Evolutionary conservation across 2,888 invertebrate genomes (phyloP).

Genomic region (Aquatica leii): DNA sequence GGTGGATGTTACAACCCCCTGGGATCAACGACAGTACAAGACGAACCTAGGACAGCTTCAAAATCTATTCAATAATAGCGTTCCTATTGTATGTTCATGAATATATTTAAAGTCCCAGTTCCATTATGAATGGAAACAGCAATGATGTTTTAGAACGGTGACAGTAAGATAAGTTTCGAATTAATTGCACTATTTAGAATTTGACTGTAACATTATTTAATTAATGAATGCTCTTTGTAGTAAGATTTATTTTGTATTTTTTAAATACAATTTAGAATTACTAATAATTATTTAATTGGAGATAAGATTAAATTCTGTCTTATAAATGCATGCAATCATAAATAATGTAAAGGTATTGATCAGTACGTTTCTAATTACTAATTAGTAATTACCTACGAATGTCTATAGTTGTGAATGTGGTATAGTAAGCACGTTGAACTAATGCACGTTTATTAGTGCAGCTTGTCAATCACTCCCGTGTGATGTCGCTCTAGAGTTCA

Average conservation of each 20-base stretch:
- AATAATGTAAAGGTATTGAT: conserved; percentile 17
- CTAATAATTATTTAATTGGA: no score
- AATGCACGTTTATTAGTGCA: conserved; percentile 53
- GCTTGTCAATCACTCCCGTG: conserved; percentile 56
- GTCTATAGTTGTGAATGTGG: conserved; percentile 17
- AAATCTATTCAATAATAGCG: conserved; percentile 40
- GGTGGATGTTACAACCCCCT: conserved; percentile 50
- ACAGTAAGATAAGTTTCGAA: no score
- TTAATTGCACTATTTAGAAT: no score
- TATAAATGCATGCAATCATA: not conserved
- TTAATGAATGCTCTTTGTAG: no score
- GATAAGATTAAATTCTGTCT: no score
- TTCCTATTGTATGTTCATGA: conserved; percentile 26
- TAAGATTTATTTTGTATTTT: no score
- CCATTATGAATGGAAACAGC: not conserved
- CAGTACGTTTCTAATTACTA: conserved; percentile 15
- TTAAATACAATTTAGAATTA: no score
- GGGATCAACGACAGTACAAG: conserved; percentile 53
- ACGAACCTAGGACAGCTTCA: conserved; percentile 53
- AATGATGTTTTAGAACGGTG: conserved; percentile 3
- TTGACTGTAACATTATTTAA: no score
- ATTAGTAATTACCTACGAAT: conserved; percentile 20
- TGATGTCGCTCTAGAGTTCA: conserved; percentile 49
- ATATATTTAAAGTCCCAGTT: conserved; percentile 10
- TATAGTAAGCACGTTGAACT: conserved; percentile 34